These are phyloP conservation scores for Mirounga angustirostris DNA, from an alignment of 2,113 vertebrate genomes.

Conservation along the genomic window DNA sequence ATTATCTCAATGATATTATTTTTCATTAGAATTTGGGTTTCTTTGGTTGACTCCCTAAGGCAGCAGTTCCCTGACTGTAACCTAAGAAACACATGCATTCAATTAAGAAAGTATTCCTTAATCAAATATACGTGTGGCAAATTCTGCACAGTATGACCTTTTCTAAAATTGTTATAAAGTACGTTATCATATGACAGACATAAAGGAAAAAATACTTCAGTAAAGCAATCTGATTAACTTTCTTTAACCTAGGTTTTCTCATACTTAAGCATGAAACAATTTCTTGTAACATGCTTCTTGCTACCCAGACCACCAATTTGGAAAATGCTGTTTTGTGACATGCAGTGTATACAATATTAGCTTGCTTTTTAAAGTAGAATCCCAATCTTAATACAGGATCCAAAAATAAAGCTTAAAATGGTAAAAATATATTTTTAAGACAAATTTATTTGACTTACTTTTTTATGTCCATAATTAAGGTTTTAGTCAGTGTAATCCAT, in stretches of 20 bases:
- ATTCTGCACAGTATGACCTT: background rate
- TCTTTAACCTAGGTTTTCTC: conserved; percentile 36
- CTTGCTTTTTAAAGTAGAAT: background rate
- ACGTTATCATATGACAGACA: conserved; percentile 2
- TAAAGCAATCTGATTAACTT: conserved; percentile 6
- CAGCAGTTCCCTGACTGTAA: background rate
- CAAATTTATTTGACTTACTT: conserved; percentile 29
- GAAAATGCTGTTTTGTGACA: conserved; percentile 14
- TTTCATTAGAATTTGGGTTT: conserved; percentile 19
- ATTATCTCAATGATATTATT: conserved; percentile 37
- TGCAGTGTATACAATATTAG: background rate
- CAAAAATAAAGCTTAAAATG: background rate
- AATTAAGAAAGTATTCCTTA: conserved; percentile 53
- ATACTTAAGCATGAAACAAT: background rate
- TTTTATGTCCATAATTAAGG: background rate
- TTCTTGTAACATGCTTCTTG: background rate
- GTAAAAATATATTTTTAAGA: conserved; percentile 22
- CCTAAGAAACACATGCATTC: conserved; percentile 11
- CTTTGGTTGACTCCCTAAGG: conserved; percentile 15
- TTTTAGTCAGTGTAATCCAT: conserved; percentile 25
- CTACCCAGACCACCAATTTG: background rate
- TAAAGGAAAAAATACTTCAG: conserved; percentile 18
- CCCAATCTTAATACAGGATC: background rate
- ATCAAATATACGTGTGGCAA: conserved; percentile 42
- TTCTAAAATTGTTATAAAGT: conserved; percentile 18